phyloP scores from a whole-genome alignment of 2,888 invertebrate species.

The Eustalomyia histrio region DNA sequence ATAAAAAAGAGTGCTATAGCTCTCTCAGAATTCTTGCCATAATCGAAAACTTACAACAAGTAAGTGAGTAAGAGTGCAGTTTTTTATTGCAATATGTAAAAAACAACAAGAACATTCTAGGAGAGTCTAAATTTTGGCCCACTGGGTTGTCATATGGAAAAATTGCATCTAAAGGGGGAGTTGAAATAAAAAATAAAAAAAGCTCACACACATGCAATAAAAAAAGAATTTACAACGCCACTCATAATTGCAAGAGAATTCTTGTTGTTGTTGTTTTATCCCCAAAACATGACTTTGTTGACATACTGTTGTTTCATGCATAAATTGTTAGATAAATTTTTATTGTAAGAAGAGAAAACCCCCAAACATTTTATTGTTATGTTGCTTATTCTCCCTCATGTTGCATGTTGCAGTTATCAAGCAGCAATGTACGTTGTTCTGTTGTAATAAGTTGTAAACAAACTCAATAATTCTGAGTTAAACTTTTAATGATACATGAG shows the following conservation, averaged over 20 bases:
- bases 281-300: slow-evolving; percentile 61
- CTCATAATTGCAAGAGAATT: background rate
- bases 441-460: slow-evolving; percentile 52
- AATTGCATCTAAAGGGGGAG: background rate
- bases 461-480: slow-evolving; percentile 24
- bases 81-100: slow-evolving; percentile 23
- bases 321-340: slow-evolving; percentile 23
- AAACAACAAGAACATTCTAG: slow-evolving; percentile 23
- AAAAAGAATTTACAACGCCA: background rate
- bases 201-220: background rate
- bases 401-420: slow-evolving; percentile 55
- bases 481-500: background rate
- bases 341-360: background rate
- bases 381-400: slow-evolving; percentile 33
- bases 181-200: background rate
- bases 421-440: slow-evolving; percentile 17
- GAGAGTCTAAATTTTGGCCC: slow-evolving; percentile 6
- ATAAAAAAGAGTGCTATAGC: background rate
- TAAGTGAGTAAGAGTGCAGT: slow-evolving; percentile 56
- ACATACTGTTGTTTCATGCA: slow-evolving; percentile 53
- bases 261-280: background rate
- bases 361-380: background rate
- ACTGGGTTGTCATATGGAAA: background rate
- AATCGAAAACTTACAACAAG: slow-evolving; percentile 55
- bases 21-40: slow-evolving; percentile 7